These are phyloP conservation scores for Melieria omissa DNA, from an alignment of 2,888 invertebrate genomes.

Conservation along the genomic window DNA sequence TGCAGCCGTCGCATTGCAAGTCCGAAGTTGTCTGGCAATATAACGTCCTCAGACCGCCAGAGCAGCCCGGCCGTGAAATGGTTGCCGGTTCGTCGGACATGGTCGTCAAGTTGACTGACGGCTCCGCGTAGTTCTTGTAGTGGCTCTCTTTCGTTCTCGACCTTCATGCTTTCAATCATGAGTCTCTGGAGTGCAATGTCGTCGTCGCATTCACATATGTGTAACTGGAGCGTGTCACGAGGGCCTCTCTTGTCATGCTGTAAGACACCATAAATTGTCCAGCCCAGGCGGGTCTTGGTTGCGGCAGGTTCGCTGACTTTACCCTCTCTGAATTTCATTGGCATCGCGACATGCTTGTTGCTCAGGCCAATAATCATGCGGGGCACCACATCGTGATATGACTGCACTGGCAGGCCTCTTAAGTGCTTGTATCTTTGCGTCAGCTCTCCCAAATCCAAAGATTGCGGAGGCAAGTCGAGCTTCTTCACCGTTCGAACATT, in stretches of 20 bases:
- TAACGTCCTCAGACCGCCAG: conserved; percentile 44
- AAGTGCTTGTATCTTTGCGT: conserved; percentile 32
- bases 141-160: conserved; percentile 14
- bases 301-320: conserved; percentile 36
- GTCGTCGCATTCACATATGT: conserved; percentile 39
- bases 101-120: conserved; percentile 11
- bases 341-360: conserved; percentile 39
- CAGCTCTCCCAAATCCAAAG: conserved; percentile 26
- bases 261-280: conserved; percentile 36
- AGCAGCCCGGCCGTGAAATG: conserved; percentile 42
- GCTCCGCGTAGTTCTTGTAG: background rate
- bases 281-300: conserved; percentile 39
- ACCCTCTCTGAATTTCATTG: conserved; percentile 36
- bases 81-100: conserved; percentile 23
- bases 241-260: background rate
- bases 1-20: conserved; percentile 47
- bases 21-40: conserved; percentile 44
- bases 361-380: conserved; percentile 40
- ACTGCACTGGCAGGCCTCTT: conserved; percentile 29
- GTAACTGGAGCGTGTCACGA: conserved; percentile 24
- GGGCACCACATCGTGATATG: conserved; percentile 28
- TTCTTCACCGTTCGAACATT: conserved; percentile 30
- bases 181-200: conserved; percentile 38
- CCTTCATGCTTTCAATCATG: conserved; percentile 29
- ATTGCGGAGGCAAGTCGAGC: conserved; percentile 38